Evolutionary conservation across 2,888 invertebrate species (phyloP).

Genomic region (Chloroclysta siterata): DNA sequence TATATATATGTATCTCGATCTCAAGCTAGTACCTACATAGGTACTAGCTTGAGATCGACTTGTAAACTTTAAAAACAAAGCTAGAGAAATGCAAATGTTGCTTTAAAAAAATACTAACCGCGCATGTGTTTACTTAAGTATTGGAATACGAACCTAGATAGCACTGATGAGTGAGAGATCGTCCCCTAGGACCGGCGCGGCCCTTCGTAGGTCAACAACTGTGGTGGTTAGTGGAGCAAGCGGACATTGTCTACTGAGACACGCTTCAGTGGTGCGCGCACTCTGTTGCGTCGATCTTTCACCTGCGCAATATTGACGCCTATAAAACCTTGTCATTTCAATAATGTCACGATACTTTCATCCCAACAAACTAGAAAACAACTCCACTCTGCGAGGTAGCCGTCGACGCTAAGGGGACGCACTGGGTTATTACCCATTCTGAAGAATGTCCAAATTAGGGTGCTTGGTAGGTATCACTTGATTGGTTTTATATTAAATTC

Average conservation of each 20-base stretch:
- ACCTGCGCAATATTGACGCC: constrained; percentile 84
- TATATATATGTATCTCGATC: too few relatives aligned
- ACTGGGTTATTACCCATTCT: constrained; percentile 75
- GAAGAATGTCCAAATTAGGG: constrained; percentile 69
- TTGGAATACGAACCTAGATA: too few relatives aligned
- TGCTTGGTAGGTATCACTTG: constrained; percentile 67
- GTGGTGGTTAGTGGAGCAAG: constrained; percentile 65
- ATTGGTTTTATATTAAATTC: constrained; percentile 19
- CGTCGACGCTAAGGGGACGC: constrained; percentile 52
- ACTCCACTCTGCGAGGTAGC: constrained; percentile 60
- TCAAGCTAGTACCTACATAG: too few relatives aligned
- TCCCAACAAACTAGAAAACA: constrained; percentile 77
- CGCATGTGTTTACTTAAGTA: too few relatives aligned
- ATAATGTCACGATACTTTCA: constrained; percentile 82
- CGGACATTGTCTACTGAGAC: constrained; percentile 78
- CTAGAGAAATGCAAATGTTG: too few relatives aligned
- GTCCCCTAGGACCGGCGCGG: too few relatives aligned
- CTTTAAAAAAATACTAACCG: too few relatives aligned
- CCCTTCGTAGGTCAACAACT: neutral
- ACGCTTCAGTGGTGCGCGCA: constrained; percentile 79
- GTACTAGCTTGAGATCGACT: too few relatives aligned
- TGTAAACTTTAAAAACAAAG: too few relatives aligned
- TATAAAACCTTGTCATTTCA: constrained; percentile 83
- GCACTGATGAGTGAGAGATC: too few relatives aligned
- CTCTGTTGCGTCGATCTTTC: constrained; percentile 80